Evolutionary conservation across 2,113 vertebrate genomes (phyloP).

Genomic region (Atrichornis clamosus): DNA sequence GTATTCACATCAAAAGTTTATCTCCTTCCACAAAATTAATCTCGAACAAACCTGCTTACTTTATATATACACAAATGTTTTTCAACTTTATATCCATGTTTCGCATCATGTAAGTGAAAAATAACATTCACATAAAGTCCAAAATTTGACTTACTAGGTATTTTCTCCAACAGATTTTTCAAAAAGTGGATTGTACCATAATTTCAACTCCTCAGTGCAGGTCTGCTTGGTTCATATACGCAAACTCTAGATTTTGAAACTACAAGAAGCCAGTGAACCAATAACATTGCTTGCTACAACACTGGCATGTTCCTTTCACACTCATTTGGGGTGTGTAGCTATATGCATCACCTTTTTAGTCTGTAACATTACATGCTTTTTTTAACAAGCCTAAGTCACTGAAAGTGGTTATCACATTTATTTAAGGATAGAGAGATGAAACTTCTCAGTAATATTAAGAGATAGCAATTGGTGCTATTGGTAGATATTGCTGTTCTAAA

Average conservation of each 20-base stretch:
- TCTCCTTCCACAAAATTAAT: neutral
- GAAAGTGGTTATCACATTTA: neutral
- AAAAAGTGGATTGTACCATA: neutral
- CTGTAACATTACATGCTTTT: neutral
- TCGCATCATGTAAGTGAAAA: neutral
- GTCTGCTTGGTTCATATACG: neutral
- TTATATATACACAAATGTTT: neutral
- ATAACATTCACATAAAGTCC: neutral
- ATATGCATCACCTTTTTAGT: neutral
- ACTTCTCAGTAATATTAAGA: neutral
- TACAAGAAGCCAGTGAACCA: neutral
- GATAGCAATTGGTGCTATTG: neutral
- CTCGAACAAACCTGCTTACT: neutral
- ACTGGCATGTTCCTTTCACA: neutral
- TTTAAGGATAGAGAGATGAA: neutral
- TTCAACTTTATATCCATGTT: neutral
- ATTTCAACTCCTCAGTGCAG: neutral
- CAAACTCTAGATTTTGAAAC: neutral
- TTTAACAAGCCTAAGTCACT: neutral
- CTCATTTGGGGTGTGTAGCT: neutral
- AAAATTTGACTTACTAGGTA: neutral
- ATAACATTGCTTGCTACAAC: neutral
- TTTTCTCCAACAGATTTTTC: neutral
- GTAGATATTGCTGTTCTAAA: neutral
- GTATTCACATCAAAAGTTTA: neutral